phyloP scores from a whole-genome alignment of 2,888 invertebrate species.

The Folsomia manolachei region DNA sequence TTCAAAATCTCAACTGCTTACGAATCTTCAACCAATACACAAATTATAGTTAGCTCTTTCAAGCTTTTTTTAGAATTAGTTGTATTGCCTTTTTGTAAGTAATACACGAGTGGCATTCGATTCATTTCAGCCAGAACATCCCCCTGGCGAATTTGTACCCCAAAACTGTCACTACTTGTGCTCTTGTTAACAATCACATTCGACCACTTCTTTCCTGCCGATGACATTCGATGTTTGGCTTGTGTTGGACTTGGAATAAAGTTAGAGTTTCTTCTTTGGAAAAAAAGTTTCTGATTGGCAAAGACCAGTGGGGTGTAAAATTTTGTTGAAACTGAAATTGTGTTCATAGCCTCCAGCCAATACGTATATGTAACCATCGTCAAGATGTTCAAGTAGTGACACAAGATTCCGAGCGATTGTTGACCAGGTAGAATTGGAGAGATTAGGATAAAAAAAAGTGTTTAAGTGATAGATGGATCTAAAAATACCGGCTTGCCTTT shows the following conservation, averaged over 20 bases:
- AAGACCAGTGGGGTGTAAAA: neutral
- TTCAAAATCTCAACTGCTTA: neutral
- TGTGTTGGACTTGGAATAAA: neutral
- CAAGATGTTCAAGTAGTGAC: neutral
- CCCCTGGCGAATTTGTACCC: neutral
- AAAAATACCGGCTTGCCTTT: no score
- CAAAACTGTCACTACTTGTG: neutral
- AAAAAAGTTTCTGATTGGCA: neutral
- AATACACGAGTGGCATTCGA: neutral
- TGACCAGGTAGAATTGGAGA: no score
- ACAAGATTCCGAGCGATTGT: neutral
- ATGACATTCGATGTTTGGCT: neutral
- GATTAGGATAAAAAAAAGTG: no score
- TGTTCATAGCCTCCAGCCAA: neutral
- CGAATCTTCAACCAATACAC: neutral
- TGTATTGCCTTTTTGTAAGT: neutral
- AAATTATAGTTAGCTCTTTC: neutral
- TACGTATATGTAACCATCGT: neutral
- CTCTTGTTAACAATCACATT: neutral
- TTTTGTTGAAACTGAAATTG: neutral
- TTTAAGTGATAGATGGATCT: no score
- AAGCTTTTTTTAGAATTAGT: neutral
- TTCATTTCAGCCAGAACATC: neutral
- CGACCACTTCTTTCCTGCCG: neutral
- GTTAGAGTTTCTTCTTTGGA: neutral